A percentile compares a stretch with the other conserved stretches of the same genome.
Evolutionary conservation across 2,888 invertebrate genomes (phyloP).

Genomic region (Epinotia demarniana): DNA sequence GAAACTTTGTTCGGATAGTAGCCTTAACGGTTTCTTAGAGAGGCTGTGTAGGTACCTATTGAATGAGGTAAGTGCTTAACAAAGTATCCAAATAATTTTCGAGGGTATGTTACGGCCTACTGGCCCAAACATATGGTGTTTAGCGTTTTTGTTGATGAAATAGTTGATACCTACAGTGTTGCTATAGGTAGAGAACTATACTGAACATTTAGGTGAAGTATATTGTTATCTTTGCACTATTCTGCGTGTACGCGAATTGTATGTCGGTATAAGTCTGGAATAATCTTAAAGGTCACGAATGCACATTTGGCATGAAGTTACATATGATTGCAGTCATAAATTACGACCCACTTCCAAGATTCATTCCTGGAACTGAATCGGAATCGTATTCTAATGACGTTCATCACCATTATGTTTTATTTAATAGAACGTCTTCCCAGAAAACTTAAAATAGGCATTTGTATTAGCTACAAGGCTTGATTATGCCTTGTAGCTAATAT

Average conservation of each 20-base stretch:
- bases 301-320: constrained; percentile 22
- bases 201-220: neutral
- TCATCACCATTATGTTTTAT: constrained; percentile 14
- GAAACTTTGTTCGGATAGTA: constrained; percentile 60
- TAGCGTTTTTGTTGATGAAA: neutral
- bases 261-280: neutral
- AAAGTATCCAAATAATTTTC: constrained; percentile 5
- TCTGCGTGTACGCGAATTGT: neutral
- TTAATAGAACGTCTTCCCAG: constrained; percentile 10
- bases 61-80: constrained; percentile 12
- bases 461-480: too few species aligned
- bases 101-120: neutral
- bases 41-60: constrained; percentile 21
- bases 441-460: neutral
- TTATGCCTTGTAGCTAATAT: too few species aligned
- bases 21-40: constrained; percentile 34
- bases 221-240: neutral
- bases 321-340: constrained; percentile 28
- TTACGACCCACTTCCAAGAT: constrained; percentile 15
- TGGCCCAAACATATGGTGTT: neutral
- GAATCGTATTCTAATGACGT: constrained; percentile 17
- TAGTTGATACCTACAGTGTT: neutral
- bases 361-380: constrained; percentile 29
- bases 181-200: neutral
- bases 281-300: constrained; percentile 3